Evolutionary conservation across 2,113 vertebrate genomes (phyloP).

Genomic region (Corythornis vintsioides): DNA sequence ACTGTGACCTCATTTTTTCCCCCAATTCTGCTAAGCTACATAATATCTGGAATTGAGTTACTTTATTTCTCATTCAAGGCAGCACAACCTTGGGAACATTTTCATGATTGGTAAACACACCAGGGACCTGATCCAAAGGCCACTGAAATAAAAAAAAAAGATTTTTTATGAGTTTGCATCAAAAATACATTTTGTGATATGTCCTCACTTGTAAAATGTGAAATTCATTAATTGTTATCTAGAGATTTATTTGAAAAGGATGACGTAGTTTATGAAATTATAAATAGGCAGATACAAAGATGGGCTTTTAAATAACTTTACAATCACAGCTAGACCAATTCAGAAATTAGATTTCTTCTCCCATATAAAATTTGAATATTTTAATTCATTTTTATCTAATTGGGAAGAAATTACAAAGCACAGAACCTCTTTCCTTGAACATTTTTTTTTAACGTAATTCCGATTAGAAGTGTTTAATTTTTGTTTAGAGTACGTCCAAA

Average conservation of each 20-base stretch:
- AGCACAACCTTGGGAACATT: constrained; percentile 16
- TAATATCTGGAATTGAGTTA: constrained; percentile 38
- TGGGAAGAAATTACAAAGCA: not conserved
- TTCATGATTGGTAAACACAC: constrained; percentile 10
- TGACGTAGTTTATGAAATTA: not conserved
- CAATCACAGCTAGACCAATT: not conserved
- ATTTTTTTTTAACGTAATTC: not conserved
- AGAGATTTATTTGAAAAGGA: not conserved
- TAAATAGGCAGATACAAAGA: not conserved
- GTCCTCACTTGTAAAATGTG: not conserved
- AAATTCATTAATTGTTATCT: not conserved
- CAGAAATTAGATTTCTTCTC: not conserved
- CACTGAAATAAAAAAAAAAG: constrained; percentile 6
- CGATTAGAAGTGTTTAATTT: not conserved
- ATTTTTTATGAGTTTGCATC: not conserved
- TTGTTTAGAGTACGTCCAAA: not conserved
- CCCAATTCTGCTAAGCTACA: not conserved
- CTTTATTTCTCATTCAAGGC: constrained; percentile 30
- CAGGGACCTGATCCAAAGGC: not conserved
- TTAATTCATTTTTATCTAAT: not conserved
- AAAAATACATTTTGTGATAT: not conserved
- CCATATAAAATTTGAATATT: not conserved
- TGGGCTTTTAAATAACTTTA: not conserved
- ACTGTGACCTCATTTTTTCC: not conserved
- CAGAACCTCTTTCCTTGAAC: not conserved